A percentile compares a stretch with the other conserved stretches of the same genome.
phyloP scores from a whole-genome alignment of 64 coral and sea anemone species.

The Pocillopora damicornis region DNA sequence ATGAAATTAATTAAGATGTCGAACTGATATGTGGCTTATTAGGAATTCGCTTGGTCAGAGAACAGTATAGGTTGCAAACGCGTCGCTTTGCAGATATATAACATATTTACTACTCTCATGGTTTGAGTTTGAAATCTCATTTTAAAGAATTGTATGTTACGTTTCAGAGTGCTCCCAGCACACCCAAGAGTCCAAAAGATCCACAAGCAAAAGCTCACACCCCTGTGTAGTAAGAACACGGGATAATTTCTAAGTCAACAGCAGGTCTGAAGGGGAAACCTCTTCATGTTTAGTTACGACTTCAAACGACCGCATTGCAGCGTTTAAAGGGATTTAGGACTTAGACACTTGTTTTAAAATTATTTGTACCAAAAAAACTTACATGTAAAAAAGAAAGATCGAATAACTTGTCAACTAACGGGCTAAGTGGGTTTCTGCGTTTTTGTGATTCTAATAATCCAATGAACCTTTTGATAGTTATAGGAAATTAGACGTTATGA shows the following conservation, averaged over 20 bases:
- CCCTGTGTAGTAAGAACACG: not conserved
- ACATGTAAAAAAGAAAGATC: not conserved
- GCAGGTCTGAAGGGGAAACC: not conserved
- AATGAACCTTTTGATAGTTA: too few relatives aligned
- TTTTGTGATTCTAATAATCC: too few relatives aligned
- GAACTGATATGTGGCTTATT: too few relatives aligned
- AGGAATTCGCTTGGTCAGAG: too few relatives aligned
- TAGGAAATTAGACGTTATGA: too few relatives aligned
- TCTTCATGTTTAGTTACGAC: not conserved
- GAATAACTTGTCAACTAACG: too few relatives aligned
- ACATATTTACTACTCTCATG: not conserved
- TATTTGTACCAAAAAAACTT: not conserved
- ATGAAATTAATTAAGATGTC: too few relatives aligned
- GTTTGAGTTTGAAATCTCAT: not conserved
- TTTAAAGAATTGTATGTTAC: not conserved
- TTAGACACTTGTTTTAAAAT: not conserved
- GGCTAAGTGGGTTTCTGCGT: too few relatives aligned
- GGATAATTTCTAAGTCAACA: not conserved
- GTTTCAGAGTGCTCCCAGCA: constrained; percentile 38
- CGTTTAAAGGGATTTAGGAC: not conserved
- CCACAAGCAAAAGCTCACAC: constrained; percentile 27
- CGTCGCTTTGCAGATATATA: not conserved
- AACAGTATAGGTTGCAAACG: too few relatives aligned
- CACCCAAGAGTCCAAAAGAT: constrained; percentile 24
- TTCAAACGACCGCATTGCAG: not conserved